Conservation (phyloP, 1,140 invertebrate genomes). For the Pseudomyrmex dendroicus region DNA sequence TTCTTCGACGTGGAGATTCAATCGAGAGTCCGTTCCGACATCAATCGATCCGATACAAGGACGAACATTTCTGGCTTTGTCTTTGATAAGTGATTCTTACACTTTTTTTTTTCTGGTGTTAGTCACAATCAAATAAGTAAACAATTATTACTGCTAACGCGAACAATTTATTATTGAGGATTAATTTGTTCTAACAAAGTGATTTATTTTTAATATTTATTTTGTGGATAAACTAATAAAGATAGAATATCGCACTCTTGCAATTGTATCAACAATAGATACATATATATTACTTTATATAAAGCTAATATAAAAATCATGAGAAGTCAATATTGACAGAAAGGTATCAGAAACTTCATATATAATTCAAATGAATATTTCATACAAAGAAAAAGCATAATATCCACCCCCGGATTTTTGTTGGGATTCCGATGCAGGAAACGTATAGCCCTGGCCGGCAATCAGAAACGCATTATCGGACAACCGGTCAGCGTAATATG, state of each 20-base stretch:
- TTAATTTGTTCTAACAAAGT: not conserved
- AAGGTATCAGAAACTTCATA: constrained; percentile 7
- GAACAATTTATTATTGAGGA: not conserved
- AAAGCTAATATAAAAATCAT: constrained; percentile 3
- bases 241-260: not conserved
- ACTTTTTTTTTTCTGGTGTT: not conserved
- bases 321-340: not conserved
- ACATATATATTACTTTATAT: not conserved
- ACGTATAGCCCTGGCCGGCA: constrained; percentile 78
- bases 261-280: not conserved
- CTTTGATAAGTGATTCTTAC: not conserved
- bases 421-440: constrained; percentile 57
- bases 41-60: constrained; percentile 36
- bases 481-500: constrained; percentile 76
- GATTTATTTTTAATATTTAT: not conserved
- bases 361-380: constrained; percentile 47
- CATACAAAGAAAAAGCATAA: constrained; percentile 33
- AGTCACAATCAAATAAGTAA: not conserved
- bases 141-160: not conserved
- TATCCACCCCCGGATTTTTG: constrained; percentile 61
- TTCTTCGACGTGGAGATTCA: constrained; percentile 25
- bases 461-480: constrained; percentile 83
- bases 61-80: not conserved
- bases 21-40: constrained; percentile 34
- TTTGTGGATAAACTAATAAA: too few relatives aligned